Conservation (phyloP, 2,113 vertebrate genomes). For the Callochromis pleurospilus region DNA sequence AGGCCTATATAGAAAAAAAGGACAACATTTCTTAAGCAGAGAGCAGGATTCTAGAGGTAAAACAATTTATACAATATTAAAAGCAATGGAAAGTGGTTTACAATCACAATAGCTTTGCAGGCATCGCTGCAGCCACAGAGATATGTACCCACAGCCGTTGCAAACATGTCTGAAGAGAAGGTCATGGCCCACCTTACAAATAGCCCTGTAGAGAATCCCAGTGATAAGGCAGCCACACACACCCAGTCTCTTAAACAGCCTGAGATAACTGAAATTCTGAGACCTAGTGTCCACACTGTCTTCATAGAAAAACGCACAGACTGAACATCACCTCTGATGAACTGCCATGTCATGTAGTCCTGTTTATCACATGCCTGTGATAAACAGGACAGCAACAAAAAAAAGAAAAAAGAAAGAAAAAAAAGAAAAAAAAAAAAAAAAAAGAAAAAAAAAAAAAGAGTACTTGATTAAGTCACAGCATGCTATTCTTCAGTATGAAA, state of each 20-base stretch:
- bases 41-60: neutral
- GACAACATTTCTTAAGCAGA: neutral
- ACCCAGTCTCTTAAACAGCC: neutral
- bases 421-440: too few species aligned
- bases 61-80: neutral
- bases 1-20: neutral
- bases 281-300: neutral
- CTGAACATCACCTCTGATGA: neutral
- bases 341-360: neutral
- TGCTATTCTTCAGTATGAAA: neutral
- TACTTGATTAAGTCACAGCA: neutral
- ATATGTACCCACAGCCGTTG: neutral
- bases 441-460: too few species aligned
- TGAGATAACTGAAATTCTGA: neutral
- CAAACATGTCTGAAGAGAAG: neutral
- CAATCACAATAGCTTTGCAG: neutral
- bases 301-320: neutral
- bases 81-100: neutral
- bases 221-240: constrained; percentile 6
- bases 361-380: neutral
- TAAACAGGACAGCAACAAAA: too few species aligned
- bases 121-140: neutral
- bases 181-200: constrained; percentile 18
- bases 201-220: constrained; percentile 1
- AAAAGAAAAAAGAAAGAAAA: too few species aligned